phyloP scores from a whole-genome alignment of 2,113 vertebrate genomes.

The Phainopepla nitens region DNA sequence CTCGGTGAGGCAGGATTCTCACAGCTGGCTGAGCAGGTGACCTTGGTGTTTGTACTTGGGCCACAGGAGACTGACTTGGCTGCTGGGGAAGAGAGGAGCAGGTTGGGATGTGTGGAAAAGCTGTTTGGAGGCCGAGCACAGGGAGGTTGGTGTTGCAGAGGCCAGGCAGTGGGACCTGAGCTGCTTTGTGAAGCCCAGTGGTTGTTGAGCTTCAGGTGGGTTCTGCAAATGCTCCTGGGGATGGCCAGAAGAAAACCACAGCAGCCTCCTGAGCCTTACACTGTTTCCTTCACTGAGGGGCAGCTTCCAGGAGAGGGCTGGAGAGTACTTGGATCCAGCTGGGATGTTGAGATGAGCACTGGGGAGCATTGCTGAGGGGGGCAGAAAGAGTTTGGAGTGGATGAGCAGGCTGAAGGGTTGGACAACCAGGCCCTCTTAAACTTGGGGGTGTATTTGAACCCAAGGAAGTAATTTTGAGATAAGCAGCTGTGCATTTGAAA shows the following conservation, averaged over 20 bases:
- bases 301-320: not conserved
- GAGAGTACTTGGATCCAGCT: not conserved
- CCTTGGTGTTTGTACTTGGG: not conserved
- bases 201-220: not conserved
- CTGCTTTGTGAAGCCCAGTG: rapidly evolving
- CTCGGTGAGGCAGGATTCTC: not conserved
- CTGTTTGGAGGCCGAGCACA: not conserved
- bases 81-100: not conserved
- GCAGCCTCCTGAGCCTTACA: not conserved
- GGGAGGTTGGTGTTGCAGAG: not conserved
- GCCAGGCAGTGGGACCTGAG: not conserved
- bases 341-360: not conserved
- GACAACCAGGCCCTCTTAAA: not conserved
- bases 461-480: not conserved
- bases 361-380: not conserved
- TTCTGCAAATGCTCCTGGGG: not conserved
- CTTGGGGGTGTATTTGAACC: rapidly evolving
- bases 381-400: not conserved
- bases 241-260: not conserved
- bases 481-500: not conserved
- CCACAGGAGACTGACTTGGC: not conserved
- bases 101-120: not conserved
- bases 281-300: not conserved
- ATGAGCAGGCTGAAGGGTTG: not conserved
- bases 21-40: rapidly evolving